Percentiles rank a stretch among this genome's conserved stretches.
Evolutionary conservation across 2,888 invertebrate species (phyloP).

Genomic region (Eilema sororculum): DNA sequence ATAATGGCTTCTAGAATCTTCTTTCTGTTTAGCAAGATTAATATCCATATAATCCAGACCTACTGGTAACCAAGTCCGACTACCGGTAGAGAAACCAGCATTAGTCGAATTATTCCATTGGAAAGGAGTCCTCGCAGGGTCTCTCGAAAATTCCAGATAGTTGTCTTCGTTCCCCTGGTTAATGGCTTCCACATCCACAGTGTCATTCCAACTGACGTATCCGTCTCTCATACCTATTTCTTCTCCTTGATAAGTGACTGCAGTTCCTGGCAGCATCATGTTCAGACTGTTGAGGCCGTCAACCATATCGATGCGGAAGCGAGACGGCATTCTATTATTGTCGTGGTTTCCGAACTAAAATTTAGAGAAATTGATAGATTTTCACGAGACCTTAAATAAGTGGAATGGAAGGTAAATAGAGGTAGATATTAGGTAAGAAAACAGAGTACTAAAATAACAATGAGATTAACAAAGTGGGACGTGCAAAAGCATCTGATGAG

Average conservation of each 20-base stretch:
- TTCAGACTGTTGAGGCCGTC: conserved; percentile 91
- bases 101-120: conserved; percentile 88
- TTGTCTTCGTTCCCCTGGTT: conserved; percentile 84
- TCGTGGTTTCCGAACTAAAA: conserved; percentile 91
- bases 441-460: too few species aligned
- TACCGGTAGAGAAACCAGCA: conserved; percentile 88
- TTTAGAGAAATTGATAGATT: not conserved
- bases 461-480: too few species aligned
- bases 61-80: conserved; percentile 90
- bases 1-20: conserved; percentile 82
- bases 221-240: conserved; percentile 91
- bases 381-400: too few species aligned
- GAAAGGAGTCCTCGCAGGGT: conserved; percentile 89
- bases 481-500: too few species aligned
- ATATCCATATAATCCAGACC: conserved; percentile 86
- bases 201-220: conserved; percentile 85
- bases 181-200: conserved; percentile 86
- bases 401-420: too few species aligned
- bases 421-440: too few species aligned
- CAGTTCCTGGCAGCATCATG: conserved; percentile 91
- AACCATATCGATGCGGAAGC: conserved; percentile 88
- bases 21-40: conserved; percentile 87
- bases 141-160: conserved; percentile 85
- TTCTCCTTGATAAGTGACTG: conserved; percentile 94
- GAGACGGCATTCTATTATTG: conserved; percentile 87